These are phyloP conservation scores for Agriopis marginaria DNA, from an alignment of 2,888 invertebrate species.

Conservation along the genomic window DNA sequence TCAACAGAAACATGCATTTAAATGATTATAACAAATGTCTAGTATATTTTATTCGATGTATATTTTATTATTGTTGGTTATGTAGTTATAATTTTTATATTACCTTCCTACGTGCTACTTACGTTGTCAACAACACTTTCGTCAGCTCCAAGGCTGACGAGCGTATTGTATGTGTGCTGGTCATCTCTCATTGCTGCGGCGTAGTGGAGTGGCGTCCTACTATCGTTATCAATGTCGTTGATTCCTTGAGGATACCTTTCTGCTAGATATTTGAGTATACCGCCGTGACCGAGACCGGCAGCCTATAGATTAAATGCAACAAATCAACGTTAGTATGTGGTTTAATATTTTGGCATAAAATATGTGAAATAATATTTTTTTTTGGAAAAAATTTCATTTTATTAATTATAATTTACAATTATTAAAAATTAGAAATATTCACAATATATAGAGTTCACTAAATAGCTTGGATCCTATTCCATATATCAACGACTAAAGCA, in stretches of 20 bases:
- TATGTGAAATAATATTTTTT: too few species aligned
- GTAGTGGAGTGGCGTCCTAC: conserved; percentile 95
- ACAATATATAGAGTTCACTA: too few species aligned
- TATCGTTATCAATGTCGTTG: conserved; percentile 91
- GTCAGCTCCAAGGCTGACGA: conserved; percentile 94
- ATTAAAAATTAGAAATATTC: too few species aligned
- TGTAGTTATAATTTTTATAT: too few species aligned
- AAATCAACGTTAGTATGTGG: neutral
- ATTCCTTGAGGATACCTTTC: conserved; percentile 90
- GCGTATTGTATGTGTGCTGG: conserved; percentile 91
- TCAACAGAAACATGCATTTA: conserved; percentile 35
- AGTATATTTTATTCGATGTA: neutral
- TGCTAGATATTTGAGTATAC: conserved; percentile 91
- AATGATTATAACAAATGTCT: neutral
- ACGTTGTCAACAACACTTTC: conserved; percentile 94
- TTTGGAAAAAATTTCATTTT: too few species aligned
- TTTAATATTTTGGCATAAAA: too few species aligned
- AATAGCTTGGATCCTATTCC: too few species aligned
- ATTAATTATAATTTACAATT: too few species aligned
- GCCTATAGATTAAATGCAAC: conserved; percentile 84
- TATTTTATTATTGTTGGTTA: too few species aligned
- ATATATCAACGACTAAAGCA: too few species aligned
- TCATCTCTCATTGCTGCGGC: conserved; percentile 93
- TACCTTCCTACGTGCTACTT: conserved; percentile 60
- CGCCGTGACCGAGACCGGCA: conserved; percentile 92